Base-by-base conservation (phyloP, 2,797 vertebrate species). In the Gymnothorax reevesii region DNA sequence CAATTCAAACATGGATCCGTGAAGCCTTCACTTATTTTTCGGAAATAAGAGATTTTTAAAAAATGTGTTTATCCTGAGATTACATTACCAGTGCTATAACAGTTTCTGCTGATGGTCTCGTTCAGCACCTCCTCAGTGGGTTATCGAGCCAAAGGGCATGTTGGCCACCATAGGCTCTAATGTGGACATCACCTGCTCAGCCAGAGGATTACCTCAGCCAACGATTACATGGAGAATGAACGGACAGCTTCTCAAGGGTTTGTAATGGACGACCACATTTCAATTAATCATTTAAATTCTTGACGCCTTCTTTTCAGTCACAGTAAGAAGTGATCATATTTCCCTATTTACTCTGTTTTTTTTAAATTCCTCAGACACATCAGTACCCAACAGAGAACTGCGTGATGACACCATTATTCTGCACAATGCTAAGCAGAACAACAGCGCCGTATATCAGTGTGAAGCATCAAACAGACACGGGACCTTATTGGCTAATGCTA, bases 371-470 rank as follows among this genome's bases (percentile, higher is more conserved):
- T 1, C 92, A 97, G 96, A 93, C 20, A 87, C 88, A 0, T 92
- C 93, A 1, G 86, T 88, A 15, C 57, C 90, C 79, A 95, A 94
- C 89, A 94, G 95, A 89, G 94, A 90, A 88, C 82, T 87, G 57
- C 84, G 93, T 2, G 93, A 88, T 27, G 92, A 94, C 85, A 94
- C 92, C 82, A 92, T 97, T 54, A n/a, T 90, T 59, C 82, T 97
- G 85, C 93, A 92, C 66, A 97, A 97, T 0, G 93, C 97, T 62
- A 94, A 97, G 83, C 92, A 94, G 0, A 95, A 95, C 33, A 97
- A 99, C 94, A 98, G 97, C 0, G 97, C 97, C 0, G 98, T 98
- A 54, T 99, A 96, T 91, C 98, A 99, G 90, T 99, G 98, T 0
- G 97, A 99, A 90, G 98, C 97, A 83, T 95, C 95, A 80, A 99